Base-by-base conservation (phyloP, 1,140 invertebrate genomes). In the Atta cephalotes region DNA sequence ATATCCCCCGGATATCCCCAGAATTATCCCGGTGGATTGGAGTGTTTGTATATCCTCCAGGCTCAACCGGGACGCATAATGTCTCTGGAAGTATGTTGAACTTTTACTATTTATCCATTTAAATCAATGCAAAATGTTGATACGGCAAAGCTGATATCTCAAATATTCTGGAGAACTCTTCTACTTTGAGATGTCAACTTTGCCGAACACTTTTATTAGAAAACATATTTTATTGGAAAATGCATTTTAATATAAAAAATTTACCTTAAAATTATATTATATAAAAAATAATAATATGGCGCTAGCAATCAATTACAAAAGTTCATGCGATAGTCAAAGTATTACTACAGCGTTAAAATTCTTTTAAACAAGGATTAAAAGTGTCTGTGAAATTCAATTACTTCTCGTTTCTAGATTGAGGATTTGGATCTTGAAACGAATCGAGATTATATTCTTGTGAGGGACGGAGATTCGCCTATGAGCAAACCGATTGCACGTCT, bases 1-100 rank as follows among this genome's bases (percentile, higher is more conserved):
- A 98, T 97, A 2, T 99, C 98, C 63, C 98, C 98, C 62, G 98
- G 98, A 76, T 99, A 98, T 95, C 98, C 98, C 0, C 97, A 97
- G 88, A 97, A 97, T 91, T 99, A 99, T 96, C 98, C 98, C 2
- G 98, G 98, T 74, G 98, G 98, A 18, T 95, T 99, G 53, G 99
- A 99, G 95, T 99, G 99, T 91, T 96, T 99, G 25, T 99, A 99
- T 94, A 97, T 98, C 10, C 97, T 99, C 76, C 97, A 98, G 92
- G 98, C 98, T 3, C 98, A 98, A 93, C 96, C 97, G 18, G 98
- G 98, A 58, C 97, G 98, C 93, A 98, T 98, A 87, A 97, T 99
- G 58, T 98, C 98, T 12, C 95, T 99, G 28, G 98, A 98, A 96
- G 97, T 97, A 95, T 3, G 5, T 39, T 53, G 10, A 80, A 72